A percentile compares a stretch with the other conserved stretches of the same genome.
Conservation (phyloP, 2,888 invertebrate species). For the Callyntrura guangdongensis region DNA sequence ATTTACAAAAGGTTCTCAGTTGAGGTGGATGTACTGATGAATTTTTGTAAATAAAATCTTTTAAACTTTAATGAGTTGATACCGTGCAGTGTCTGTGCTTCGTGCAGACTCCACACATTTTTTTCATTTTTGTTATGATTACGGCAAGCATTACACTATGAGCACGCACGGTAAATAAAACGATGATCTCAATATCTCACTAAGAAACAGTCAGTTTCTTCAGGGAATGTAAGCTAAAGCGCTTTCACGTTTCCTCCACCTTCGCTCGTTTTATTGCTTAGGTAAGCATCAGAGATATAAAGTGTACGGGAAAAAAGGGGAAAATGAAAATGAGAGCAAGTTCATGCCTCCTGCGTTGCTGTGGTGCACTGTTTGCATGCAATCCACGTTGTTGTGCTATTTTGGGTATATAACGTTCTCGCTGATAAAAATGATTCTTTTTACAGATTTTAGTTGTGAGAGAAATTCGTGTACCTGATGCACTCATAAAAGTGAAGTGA, state of each 20-base stretch:
- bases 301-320: neutral
- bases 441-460: neutral
- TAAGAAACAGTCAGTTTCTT: neutral
- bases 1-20: neutral
- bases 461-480: neutral
- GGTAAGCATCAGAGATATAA: neutral
- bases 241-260: slow-evolving; percentile 1
- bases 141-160: neutral
- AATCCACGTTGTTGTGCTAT: slow-evolving; percentile 2
- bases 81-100: neutral
- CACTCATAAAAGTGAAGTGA: neutral
- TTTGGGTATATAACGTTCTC: neutral
- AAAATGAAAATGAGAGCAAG: slow-evolving; percentile 53
- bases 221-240: neutral
- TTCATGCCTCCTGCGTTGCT: slow-evolving; percentile 32
- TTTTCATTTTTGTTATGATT: neutral
- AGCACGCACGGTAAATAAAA: slow-evolving; percentile 1
- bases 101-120: slow-evolving; percentile 8
- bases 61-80: slow-evolving; percentile 44
- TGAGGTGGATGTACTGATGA: slow-evolving; percentile 53
- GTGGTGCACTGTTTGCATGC: slow-evolving; percentile 9
- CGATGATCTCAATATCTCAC: slow-evolving; percentile 4
- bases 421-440: neutral
- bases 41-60: neutral
- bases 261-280: neutral